Conservation (phyloP, 2,888 invertebrate species). For the Polyploca ridens region DNA sequence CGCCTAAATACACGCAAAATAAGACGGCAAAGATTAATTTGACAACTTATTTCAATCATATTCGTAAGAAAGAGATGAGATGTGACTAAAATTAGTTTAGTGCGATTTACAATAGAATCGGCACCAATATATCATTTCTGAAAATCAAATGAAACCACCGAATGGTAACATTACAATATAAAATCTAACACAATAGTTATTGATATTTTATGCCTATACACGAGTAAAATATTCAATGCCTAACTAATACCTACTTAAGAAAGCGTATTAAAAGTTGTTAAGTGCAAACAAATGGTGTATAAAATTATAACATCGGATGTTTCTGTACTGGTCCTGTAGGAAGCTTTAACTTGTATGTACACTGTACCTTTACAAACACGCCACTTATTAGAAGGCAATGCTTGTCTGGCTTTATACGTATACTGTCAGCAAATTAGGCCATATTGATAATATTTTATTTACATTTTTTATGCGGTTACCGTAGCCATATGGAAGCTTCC, state of each 20-base stretch:
- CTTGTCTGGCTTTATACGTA: background rate
- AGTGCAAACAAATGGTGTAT: conserved; percentile 6
- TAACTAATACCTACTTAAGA: conserved; percentile 2
- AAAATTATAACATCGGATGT: background rate
- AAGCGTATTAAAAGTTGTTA: background rate
- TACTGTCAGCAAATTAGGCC: background rate
- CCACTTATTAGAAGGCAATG: conserved; percentile 2
- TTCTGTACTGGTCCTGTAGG: background rate
- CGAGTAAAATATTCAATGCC: background rate
- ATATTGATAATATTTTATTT: background rate
- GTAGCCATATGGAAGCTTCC: no score
- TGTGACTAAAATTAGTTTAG: no score
- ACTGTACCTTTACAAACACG: conserved; percentile 6
- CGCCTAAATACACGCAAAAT: no score
- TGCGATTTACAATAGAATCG: no score
- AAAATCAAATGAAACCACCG: no score
- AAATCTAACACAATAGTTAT: no score
- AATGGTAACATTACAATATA: no score
- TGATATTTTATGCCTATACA: background rate
- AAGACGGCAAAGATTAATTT: no score
- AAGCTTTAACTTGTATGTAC: background rate
- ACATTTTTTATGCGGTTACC: no score
- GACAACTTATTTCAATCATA: no score
- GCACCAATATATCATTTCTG: no score
- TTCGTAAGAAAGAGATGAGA: no score